Evolutionary conservation across 1,140 invertebrate species (phyloP).

Genomic region (Drosophila nikananu): DNA sequence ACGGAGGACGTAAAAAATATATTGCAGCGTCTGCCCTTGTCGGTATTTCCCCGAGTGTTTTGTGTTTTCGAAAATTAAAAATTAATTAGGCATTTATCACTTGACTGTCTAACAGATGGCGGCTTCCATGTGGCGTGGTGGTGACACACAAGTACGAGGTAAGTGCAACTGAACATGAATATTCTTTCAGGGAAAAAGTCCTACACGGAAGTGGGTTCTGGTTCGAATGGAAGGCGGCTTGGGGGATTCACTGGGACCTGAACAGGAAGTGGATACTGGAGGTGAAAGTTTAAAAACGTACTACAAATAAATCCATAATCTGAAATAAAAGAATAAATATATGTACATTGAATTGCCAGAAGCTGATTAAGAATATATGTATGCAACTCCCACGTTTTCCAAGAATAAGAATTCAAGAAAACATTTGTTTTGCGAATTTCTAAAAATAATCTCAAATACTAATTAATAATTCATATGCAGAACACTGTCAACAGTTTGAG

Average conservation of each 20-base stretch:
- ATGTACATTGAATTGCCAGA: no score
- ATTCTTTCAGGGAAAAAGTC: constrained; percentile 28
- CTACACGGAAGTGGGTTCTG: constrained; percentile 1
- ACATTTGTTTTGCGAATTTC: background rate
- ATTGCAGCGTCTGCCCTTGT: constrained; percentile 33
- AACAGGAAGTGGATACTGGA: background rate
- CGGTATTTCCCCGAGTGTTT: constrained; percentile 34
- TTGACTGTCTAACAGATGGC: constrained; percentile 79
- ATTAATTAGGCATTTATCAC: constrained; percentile 84
- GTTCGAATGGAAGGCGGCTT: background rate
- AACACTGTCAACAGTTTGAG: background rate
- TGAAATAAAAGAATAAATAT: no score
- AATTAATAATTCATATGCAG: background rate
- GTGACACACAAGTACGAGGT: constrained; percentile 20
- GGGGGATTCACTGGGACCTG: background rate
- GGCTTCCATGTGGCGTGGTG: background rate
- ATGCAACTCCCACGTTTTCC: background rate
- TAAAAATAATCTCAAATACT: background rate
- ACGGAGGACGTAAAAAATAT: constrained; percentile 17
- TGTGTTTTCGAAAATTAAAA: constrained; percentile 80
- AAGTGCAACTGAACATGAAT: constrained; percentile 26
- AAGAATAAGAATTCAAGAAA: background rate
- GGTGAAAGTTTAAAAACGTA: no score
- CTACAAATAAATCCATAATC: no score
- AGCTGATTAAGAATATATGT: no score